A percentile compares a stretch with the other conserved stretches of the same genome.
phyloP scores from a whole-genome alignment of 2,888 invertebrate species.

The Metacarcinus magister region DNA sequence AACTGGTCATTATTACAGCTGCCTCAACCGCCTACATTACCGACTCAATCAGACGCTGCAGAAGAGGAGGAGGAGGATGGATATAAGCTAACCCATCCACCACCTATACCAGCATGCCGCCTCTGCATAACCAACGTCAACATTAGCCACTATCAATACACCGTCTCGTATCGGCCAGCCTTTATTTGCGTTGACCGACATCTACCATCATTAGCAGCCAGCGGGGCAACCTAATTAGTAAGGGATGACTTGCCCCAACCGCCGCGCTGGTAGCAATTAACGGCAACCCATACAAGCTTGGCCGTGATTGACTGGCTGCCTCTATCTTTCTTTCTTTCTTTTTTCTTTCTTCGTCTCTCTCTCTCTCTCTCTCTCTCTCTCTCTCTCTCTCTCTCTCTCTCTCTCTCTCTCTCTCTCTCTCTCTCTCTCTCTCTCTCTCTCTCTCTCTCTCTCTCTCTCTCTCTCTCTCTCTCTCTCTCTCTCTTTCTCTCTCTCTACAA shows the following conservation, averaged over 20 bases:
- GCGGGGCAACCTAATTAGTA: slow-evolving; percentile 36
- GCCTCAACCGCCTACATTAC: neutral
- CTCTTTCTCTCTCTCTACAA: too few relatives aligned
- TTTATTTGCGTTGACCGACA: slow-evolving; percentile 21
- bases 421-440: too few relatives aligned
- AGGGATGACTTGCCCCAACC: neutral
- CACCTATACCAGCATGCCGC: neutral
- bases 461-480: too few relatives aligned
- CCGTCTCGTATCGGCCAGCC: neutral
- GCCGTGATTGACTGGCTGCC: neutral
- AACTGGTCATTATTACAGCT: neutral
- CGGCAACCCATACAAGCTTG: neutral
- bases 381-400: neutral
- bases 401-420: neutral
- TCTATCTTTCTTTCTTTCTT: neutral
- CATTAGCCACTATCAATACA: slow-evolving; percentile 35
- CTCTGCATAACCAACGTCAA: neutral
- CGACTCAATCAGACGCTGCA: neutral
- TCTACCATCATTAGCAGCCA: slow-evolving; percentile 38
- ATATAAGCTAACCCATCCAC: neutral
- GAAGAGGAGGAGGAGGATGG: slow-evolving; percentile 1
- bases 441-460: too few relatives aligned
- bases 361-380: neutral
- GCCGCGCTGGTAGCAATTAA: slow-evolving; percentile 7
- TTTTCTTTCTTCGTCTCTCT: neutral